Evolutionary conservation across 1,140 invertebrate species (phyloP), one percentile per base, ranked within the genome.

Genomic region (Harlomillsia oculata): DNA sequence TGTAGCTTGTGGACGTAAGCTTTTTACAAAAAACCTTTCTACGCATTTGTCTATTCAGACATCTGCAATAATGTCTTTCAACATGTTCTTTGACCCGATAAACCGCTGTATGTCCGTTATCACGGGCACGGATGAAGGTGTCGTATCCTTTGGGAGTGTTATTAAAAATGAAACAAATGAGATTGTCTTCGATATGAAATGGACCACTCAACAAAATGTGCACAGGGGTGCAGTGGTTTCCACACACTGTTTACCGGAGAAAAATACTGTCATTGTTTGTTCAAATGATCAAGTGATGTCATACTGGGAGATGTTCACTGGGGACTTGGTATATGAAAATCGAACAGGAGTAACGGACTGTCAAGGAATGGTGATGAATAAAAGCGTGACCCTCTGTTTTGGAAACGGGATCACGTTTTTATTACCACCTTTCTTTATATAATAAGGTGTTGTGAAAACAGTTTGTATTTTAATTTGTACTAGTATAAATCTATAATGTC

Each of bases 231-330:
- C 45, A 20, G 25, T 48, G 30, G 45, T 48, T 5, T 21, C 18
- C 23, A 30, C 34, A 13, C 18, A 34, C 25, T 48, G n/a, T 32
- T 16, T 11, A 14, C 34, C 45, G 14, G 21, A 18, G 5, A 11
- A 18, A 32, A 21, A 16, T 6, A 48, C 28, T 6, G 45, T 48
- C 9, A 48, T 48, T n/a, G 30, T 32, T 20, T 48, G 45, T 20
- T 48, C 45, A 32, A 48, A 48, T 32, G 45, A 48, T 32, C 45
- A 48, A 29, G 28, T 48, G 23, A 48, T 48, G 23, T 48, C 45
- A 0, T 48, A 48, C 14, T 48, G 45, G 45, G 29, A 48, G 3
- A n/a, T n/a, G n/a, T 48, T 20, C 25, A 8, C 30, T 20, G 45
- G 45, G 21, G 45, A 48, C 13, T 20, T n/a, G 5, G 36, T 13